These are phyloP conservation scores for Hippocampus abdominalis DNA, from an alignment of 2,113 vertebrate species.

Conservation along the genomic window DNA sequence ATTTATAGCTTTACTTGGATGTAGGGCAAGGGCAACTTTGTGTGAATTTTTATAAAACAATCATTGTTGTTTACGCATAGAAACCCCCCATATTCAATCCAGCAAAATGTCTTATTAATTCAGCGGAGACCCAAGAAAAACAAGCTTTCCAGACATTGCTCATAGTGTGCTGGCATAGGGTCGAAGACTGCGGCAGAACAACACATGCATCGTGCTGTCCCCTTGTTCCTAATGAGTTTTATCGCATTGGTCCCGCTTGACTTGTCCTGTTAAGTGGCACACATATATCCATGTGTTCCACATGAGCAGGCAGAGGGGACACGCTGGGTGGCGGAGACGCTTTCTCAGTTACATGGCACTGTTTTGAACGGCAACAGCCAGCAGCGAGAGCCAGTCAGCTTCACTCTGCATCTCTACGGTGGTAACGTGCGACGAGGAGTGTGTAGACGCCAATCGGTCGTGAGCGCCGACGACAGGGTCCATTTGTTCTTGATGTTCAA, in stretches of 20 bases:
- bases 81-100: neutral
- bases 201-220: constrained; percentile 55
- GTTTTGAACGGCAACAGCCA: constrained; percentile 61
- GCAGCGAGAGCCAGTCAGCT: constrained; percentile 60
- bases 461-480: constrained; percentile 37
- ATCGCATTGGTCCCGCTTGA: constrained; percentile 70
- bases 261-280: constrained; percentile 70
- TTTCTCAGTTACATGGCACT: constrained; percentile 69
- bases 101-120: constrained; percentile 1
- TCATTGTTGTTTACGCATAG: neutral
- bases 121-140: constrained; percentile 1
- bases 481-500: constrained; percentile 26
- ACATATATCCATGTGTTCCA: constrained; percentile 72
- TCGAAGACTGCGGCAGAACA: constrained; percentile 10
- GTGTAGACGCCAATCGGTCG: constrained; percentile 44
- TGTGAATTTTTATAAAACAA: neutral
- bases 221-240: constrained; percentile 67
- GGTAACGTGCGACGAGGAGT: constrained; percentile 4
- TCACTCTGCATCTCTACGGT: constrained; percentile 39
- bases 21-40: neutral
- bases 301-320: constrained; percentile 62
- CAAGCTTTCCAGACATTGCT: constrained; percentile 6
- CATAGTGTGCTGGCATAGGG: constrained; percentile 5
- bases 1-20: neutral
- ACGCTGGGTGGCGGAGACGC: constrained; percentile 59